Evolutionary conservation across 2,113 vertebrate species (phyloP).

Genomic region (Capra hircus): DNA sequence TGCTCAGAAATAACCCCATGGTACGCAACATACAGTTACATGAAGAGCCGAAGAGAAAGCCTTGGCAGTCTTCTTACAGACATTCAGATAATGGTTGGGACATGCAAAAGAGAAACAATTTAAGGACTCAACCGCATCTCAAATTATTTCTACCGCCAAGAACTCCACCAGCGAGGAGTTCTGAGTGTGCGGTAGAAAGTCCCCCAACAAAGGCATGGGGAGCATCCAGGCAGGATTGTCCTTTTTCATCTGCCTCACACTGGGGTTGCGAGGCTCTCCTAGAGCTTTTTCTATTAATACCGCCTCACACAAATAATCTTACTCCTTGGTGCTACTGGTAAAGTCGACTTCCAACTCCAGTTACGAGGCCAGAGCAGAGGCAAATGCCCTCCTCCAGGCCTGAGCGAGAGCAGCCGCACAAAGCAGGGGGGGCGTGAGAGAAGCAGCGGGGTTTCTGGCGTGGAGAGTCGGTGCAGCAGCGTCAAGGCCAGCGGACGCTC

Average conservation of each 20-base stretch:
- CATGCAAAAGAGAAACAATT: conserved; percentile 56
- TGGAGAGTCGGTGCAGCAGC: background rate
- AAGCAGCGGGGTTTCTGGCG: no score
- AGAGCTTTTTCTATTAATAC: background rate
- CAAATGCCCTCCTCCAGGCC: background rate
- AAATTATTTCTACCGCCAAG: conserved; percentile 6
- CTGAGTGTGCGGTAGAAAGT: background rate
- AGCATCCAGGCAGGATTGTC: background rate
- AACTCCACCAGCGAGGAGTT: background rate
- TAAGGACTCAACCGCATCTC: conserved; percentile 23
- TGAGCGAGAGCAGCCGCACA: rapidly evolving
- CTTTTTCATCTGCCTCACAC: background rate
- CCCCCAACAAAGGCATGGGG: background rate
- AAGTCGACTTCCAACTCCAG: background rate
- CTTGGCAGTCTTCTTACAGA: conserved; percentile 36
- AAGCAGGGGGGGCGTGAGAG: background rate
- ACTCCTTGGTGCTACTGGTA: background rate
- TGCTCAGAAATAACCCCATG: conserved; percentile 57
- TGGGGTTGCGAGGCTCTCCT: background rate
- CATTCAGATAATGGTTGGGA: conserved; percentile 19
- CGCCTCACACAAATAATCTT: background rate
- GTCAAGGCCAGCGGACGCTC: background rate
- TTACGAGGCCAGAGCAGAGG: background rate
- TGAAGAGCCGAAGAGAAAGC: conserved; percentile 29
- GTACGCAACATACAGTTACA: conserved; percentile 46